These are phyloP conservation scores for Acanthosoma haemorrhoidale DNA, from an alignment of 2,888 invertebrate genomes.

Conservation along the genomic window DNA sequence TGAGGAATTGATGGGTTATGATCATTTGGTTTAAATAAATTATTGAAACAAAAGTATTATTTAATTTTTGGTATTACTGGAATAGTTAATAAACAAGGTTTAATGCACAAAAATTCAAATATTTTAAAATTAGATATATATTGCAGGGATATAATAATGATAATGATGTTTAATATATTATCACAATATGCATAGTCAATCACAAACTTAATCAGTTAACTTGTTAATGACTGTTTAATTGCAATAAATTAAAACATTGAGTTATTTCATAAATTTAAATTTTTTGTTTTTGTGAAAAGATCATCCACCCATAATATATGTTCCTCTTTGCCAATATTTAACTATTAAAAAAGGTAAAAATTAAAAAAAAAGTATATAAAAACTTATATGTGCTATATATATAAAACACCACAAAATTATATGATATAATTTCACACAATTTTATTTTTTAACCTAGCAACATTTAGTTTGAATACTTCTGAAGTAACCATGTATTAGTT, in stretches of 20 bases:
- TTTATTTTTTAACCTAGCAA: not conserved
- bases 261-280: not conserved
- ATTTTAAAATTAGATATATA: slow-evolving; percentile 16
- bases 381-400: not conserved
- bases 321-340: slow-evolving; percentile 21
- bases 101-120: slow-evolving; percentile 5
- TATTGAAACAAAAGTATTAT: slow-evolving; percentile 1
- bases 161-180: slow-evolving; percentile 5
- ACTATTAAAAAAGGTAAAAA: slow-evolving; percentile 2
- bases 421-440: not conserved
- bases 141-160: slow-evolving; percentile 9
- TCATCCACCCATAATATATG: slow-evolving; percentile 14
- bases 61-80: not conserved
- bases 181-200: slow-evolving; percentile 11
- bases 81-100: slow-evolving; percentile 9
- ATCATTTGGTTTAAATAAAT: slow-evolving; percentile 19
- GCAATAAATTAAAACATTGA: not conserved
- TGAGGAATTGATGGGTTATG: slow-evolving; percentile 29
- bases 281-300: slow-evolving; percentile 2
- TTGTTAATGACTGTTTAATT: slow-evolving; percentile 9
- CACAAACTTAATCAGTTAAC: not conserved
- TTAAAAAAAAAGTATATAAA: not conserved
- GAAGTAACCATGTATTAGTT: not conserved
- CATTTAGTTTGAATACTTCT: not conserved
- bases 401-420: slow-evolving; percentile 16